Base-by-base conservation (phyloP, 37 sponge, comb jelly and placozoan species). In the Axinella damicornis region DNA sequence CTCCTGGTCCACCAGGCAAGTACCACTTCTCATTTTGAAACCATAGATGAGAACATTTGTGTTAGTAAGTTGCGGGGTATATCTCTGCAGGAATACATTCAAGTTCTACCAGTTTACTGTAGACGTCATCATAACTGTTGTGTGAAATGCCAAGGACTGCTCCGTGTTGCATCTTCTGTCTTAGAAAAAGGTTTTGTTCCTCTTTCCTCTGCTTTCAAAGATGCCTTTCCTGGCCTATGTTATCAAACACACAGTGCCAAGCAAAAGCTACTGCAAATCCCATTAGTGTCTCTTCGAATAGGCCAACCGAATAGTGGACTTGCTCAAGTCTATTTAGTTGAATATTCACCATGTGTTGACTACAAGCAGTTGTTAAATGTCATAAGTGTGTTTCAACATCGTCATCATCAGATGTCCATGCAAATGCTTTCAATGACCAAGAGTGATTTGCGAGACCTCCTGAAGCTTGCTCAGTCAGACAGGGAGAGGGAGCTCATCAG, bases 381-480 rank as follows among this genome's bases (percentile, higher is more conserved):
- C 5, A 5, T 61, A 5, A 61, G 11, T 61, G n/a, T 14, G 2
- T 61, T 61, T 61, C 62, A 61, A 14, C 13, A 14, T 14, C 12
- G 11, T 61, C 62, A 61, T 61, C 13, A 14, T 14, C 12, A 61
- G 13, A 61, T 14, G 27, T 27, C 62, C n/a, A 46, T 9, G 9
- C 4, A 46, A 9, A 34, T 14, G 28, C 41, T 60, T 35, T 34
- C 40, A 36, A 56, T 66, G 53, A 27, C 31, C 32, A 82, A 82
- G 39, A 41, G 30, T 38, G 31, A 82, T 30, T 41, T 82, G n/a
- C 32, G 32, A n/a, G 34, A 14, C 18, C 16, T 82, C 12, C 73
- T 82, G 21, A 18, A 17, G 30, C 21, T 82, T 28, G 83, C 83
- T 39, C 37, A 28, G 27, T 58, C 39, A 33, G 62, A 82, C 39